These are phyloP conservation scores for Ceyx margarethae DNA, from an alignment of 2,113 vertebrate genomes.

Conservation along the genomic window DNA sequence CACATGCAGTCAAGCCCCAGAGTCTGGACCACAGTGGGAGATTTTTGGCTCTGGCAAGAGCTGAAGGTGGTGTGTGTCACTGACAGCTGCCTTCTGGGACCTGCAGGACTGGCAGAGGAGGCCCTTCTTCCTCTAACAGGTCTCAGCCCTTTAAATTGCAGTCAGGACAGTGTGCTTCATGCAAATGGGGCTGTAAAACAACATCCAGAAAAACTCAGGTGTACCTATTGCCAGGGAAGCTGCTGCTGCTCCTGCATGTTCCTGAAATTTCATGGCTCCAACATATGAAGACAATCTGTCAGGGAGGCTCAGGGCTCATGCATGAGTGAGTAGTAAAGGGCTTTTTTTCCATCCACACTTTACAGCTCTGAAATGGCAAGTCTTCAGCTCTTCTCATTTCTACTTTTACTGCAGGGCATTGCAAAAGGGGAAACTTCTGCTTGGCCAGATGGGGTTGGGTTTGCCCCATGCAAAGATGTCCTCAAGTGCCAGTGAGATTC, in stretches of 20 bases:
- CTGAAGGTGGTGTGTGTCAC: accelerated
- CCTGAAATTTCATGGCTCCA: not conserved
- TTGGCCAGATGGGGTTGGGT: not conserved
- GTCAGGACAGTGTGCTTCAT: not conserved
- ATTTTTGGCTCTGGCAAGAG: not conserved
- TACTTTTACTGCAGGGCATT: not conserved
- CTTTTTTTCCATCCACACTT: not conserved
- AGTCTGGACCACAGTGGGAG: not conserved
- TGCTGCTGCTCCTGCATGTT: not conserved
- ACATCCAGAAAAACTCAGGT: not conserved
- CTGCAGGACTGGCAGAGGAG: not conserved
- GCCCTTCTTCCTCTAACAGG: no score
- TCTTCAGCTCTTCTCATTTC: not conserved
- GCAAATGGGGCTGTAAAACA: not conserved
- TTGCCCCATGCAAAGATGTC: not conserved
- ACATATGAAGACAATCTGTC: no score
- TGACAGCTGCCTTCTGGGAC: not conserved
- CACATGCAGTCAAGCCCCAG: no score
- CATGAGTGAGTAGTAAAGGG: not conserved
- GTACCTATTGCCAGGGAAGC: not conserved
- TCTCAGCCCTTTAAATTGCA: not conserved
- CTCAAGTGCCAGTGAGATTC: not conserved
- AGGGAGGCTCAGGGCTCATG: not conserved
- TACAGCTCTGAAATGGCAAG: not conserved
- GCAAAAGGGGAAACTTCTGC: not conserved